Evolutionary conservation across 2,888 invertebrate genomes (phyloP).

Genomic region (Sepioteuthis lessoniana): DNA sequence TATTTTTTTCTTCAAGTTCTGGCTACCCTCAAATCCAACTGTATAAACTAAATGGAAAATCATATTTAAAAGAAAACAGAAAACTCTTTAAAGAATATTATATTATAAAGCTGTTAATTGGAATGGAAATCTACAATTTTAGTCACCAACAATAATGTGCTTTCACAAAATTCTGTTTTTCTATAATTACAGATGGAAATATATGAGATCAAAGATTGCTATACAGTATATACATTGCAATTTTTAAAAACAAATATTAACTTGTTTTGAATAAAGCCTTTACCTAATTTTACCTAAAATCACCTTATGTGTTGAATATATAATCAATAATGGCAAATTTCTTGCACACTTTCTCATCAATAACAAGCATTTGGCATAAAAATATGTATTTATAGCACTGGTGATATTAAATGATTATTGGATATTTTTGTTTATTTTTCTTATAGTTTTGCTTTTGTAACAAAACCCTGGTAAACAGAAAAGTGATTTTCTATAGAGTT

Average conservation of each 20-base stretch:
- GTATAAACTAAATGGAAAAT: neutral
- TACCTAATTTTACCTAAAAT: neutral
- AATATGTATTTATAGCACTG: neutral
- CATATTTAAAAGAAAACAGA: neutral
- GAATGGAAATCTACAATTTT: neutral
- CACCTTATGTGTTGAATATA: neutral
- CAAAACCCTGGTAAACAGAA: neutral
- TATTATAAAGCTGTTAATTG: neutral
- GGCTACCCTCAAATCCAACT: neutral
- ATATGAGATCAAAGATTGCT: neutral
- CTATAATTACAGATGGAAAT: neutral
- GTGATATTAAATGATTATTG: neutral
- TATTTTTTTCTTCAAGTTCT: neutral
- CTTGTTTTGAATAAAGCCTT: neutral
- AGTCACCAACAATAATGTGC: neutral
- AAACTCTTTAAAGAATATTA: neutral
- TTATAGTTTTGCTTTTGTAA: neutral
- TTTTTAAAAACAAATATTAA: neutral
- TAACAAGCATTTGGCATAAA: neutral
- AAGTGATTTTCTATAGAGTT: neutral
- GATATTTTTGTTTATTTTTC: neutral
- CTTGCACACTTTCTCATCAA: neutral
- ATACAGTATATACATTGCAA: neutral
- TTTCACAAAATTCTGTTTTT: neutral
- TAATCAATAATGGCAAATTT: constrained; percentile 12